These are phyloP conservation scores for Physella acuta DNA, from an alignment of 1,140 invertebrate species.

Conservation along the genomic window DNA sequence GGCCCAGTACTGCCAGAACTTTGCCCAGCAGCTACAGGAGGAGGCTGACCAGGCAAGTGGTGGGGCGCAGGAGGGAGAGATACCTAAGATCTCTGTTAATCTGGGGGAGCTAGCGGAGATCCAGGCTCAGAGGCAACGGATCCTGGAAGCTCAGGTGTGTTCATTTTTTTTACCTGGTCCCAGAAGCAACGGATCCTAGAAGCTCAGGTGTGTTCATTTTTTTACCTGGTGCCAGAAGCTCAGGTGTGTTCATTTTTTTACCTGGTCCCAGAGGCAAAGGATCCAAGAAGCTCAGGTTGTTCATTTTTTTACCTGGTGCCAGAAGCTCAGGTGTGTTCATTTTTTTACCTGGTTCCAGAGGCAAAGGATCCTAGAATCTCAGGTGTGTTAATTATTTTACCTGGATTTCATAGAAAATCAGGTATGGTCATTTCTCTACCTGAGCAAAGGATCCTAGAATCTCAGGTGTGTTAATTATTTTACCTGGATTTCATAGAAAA, in stretches of 20 bases:
- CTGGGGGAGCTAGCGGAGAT: slow-evolving; percentile 24
- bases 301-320: no score
- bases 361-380: background rate
- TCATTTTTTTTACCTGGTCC: background rate
- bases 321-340: no score
- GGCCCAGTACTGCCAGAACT: slow-evolving; percentile 31
- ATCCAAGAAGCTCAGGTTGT: no score
- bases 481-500: no score
- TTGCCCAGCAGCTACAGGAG: slow-evolving; percentile 22
- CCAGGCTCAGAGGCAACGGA: slow-evolving; percentile 12
- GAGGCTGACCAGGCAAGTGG: slow-evolving; percentile 10
- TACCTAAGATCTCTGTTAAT: slow-evolving; percentile 27
- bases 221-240: no score
- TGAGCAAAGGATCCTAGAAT: background rate
- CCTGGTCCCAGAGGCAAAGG: no score
- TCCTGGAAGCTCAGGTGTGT: slow-evolving; percentile 19
- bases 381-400: background rate
- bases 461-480: background rate
- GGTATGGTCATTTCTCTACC: no score
- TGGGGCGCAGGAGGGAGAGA: slow-evolving; percentile 7
- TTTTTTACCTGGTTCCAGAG: no score
- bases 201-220: no score
- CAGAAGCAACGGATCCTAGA: no score
- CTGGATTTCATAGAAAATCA: background rate
- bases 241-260: no score